Evolutionary conservation across 1,140 invertebrate species (phyloP), one percentile per base, ranked within the genome.

Genomic region (Solen grandis): DNA sequence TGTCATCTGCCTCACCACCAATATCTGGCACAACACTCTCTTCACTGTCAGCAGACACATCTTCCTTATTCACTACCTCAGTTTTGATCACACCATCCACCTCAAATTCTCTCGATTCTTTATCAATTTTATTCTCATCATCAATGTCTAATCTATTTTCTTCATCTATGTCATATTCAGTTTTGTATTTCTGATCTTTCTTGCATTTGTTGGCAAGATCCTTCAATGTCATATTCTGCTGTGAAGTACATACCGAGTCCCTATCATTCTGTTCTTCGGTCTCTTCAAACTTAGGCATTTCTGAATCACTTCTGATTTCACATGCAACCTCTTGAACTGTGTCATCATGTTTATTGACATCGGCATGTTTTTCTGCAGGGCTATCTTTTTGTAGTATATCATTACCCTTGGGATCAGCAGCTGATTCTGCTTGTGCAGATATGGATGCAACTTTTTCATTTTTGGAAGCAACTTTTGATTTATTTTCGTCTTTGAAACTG

Each of bases 1-100:
- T 50, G 4, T 72, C 41, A 74, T 74, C 55, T 36, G 25, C 75
- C 36, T 59, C 75, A 78, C 5, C 41, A 22, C 38, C 31, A 33
- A 1, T 66, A n/a, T 66, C 31, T 46, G 8, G 41, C 19, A 10
- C 41, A 10, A 10, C 19, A 10, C 19, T 46, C 8, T 46, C 19
- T 46, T 46, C 41, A 46, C 41, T 19, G 19, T 46, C 19, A 10
- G 19, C 41, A 8, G 8, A 8, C 8, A 46, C 19, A 46, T 46
- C 41, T 46, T 46, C 41, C 41, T 46, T 46, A 46, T 46, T 19
- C 19, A 19, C 19, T 8, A 46, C 19, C 19, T 46, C 41, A 46
- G 41, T 46, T 8, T 46, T 46, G 41, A 10, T 19, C 41, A 46
- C 68, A 55, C 13, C 19, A 22, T 57, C 50, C 16, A 62, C 10